A percentile compares a stretch with the other conserved stretches of the same genome.
Evolutionary conservation across 2,888 invertebrate genomes (phyloP).

Genomic region (Spisula subtruncata): DNA sequence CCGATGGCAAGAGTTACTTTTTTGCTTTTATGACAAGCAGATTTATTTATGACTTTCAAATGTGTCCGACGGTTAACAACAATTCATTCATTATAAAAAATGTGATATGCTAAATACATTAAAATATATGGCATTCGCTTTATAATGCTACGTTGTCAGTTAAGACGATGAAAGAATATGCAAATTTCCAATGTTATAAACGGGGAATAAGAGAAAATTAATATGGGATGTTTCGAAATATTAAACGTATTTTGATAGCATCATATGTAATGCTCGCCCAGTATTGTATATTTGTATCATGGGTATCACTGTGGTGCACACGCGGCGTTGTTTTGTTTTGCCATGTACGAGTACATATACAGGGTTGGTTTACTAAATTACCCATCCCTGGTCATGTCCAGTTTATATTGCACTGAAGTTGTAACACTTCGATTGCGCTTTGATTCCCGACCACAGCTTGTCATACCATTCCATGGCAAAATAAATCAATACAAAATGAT

Average conservation of each 20-base stretch:
- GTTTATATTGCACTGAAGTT: too few species aligned
- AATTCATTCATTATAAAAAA: not conserved
- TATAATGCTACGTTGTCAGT: not conserved
- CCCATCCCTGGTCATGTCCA: too few species aligned
- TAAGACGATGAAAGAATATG: constrained; percentile 4
- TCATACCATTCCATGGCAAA: too few species aligned
- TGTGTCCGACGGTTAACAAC: not conserved
- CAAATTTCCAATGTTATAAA: not conserved
- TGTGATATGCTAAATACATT: not conserved
- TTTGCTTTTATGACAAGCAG: not conserved
- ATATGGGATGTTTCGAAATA: not conserved
- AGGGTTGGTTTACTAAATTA: too few species aligned
- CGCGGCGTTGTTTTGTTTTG: too few species aligned
- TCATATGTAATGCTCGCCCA: not conserved
- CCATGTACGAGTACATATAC: too few species aligned
- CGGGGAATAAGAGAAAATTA: not conserved
- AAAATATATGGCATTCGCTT: not conserved
- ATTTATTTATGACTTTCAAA: constrained; percentile 28
- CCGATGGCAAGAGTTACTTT: constrained; percentile 21
- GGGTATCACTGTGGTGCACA: not conserved
- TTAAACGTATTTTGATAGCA: not conserved
- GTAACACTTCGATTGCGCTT: too few species aligned
- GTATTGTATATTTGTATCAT: not conserved
- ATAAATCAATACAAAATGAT: too few species aligned
- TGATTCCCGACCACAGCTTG: too few species aligned